phyloP scores from a whole-genome alignment of 37 sponge, comb jelly and placozoan species.

The Hexactinellida sp. region DNA sequence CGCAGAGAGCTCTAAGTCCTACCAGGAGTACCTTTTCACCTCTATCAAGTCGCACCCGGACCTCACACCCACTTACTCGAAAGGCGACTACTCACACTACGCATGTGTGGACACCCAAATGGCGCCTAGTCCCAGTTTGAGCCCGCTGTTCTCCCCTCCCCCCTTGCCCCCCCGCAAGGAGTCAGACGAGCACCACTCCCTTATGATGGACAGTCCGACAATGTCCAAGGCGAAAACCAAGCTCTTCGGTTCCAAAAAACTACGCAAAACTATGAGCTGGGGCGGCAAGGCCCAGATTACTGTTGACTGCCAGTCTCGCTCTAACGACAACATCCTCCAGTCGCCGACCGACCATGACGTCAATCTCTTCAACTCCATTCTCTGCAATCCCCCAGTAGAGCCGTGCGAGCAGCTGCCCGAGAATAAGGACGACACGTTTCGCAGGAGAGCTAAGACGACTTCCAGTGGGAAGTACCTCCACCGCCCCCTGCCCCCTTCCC shows the following conservation, averaged over 20 bases:
- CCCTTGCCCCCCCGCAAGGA: neutral
- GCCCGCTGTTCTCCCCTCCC: neutral
- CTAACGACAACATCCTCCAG: neutral
- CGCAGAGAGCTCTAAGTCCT: neutral
- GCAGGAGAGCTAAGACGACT: neutral
- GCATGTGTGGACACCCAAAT: neutral
- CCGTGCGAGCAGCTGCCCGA: neutral
- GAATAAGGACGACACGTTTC: neutral
- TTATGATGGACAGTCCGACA: neutral
- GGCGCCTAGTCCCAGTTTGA: neutral
- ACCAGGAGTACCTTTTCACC: neutral
- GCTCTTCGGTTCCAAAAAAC: neutral
- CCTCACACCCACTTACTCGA: neutral
- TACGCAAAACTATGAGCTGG: conserved; percentile 2
- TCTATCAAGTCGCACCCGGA: neutral
- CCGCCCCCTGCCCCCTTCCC: neutral
- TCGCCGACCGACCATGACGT: neutral
- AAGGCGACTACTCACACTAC: conserved; percentile 1
- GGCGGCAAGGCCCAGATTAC: neutral
- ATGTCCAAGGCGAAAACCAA: neutral
- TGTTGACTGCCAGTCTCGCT: neutral
- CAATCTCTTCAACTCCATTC: neutral
- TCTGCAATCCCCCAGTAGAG: neutral
- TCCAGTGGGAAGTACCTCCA: neutral
- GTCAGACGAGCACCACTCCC: neutral